These are phyloP conservation scores for Progne subis DNA, from an alignment of 2,113 vertebrate genomes.

Conservation along the genomic window DNA sequence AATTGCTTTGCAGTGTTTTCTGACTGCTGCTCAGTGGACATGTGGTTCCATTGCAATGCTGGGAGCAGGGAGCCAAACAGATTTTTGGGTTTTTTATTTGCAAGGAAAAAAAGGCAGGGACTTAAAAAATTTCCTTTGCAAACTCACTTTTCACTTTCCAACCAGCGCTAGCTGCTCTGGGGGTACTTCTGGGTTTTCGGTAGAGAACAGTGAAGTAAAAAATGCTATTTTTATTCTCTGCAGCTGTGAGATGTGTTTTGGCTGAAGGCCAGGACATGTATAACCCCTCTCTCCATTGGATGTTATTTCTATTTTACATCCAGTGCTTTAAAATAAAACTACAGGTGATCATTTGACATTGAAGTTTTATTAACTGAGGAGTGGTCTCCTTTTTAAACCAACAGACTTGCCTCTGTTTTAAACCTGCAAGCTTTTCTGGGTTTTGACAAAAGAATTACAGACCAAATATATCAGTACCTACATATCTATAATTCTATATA, in stretches of 20 bases:
- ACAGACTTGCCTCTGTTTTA: neutral
- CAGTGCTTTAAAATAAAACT: constrained; percentile 5
- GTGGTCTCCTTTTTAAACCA: neutral
- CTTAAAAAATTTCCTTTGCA: neutral
- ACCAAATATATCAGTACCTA: neutral
- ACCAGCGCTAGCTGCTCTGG: neutral
- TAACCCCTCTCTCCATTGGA: neutral
- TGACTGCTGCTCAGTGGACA: neutral
- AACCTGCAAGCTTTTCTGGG: neutral
- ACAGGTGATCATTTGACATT: neutral
- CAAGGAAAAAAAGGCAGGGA: neutral
- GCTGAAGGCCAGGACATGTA: neutral
- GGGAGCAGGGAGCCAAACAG: neutral
- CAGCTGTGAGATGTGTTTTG: constrained; percentile 20
- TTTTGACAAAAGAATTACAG: neutral
- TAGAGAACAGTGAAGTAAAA: neutral
- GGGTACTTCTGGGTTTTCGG: neutral
- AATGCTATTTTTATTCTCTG: neutral
- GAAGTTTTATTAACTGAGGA: neutral
- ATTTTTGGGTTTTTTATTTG: neutral
- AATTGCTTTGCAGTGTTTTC: neutral
- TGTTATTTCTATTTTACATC: constrained; percentile 47
- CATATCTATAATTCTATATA: neutral
- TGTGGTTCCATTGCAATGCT: neutral
- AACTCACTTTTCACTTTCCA: neutral